These are phyloP conservation scores for Linepithema humile DNA, from an alignment of 1,140 invertebrate species.

Conservation along the genomic window DNA sequence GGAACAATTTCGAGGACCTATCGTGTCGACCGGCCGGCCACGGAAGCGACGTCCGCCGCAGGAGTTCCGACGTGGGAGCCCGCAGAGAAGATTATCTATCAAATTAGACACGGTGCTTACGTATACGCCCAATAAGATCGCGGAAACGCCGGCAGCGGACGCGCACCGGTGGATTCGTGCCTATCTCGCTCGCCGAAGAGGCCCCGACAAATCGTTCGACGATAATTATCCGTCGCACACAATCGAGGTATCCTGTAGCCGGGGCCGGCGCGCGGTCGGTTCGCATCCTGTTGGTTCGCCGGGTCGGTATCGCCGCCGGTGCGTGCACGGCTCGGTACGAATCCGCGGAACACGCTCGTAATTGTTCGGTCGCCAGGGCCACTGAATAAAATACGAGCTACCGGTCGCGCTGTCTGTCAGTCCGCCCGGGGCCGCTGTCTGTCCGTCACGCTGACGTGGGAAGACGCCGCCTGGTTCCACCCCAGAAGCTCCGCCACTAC, in stretches of 20 bases:
- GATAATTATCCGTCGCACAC: conserved; percentile 78
- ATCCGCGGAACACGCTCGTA: conserved; percentile 73
- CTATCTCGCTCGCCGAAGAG: conserved; percentile 68
- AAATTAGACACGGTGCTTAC: conserved; percentile 43
- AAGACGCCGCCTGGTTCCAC: conserved; percentile 83
- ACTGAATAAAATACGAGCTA: conserved; percentile 85
- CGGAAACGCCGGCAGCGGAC: conserved; percentile 59
- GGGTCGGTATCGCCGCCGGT: conserved; percentile 39
- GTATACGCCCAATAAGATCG: conserved; percentile 42
- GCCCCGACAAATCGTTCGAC: conserved; percentile 70
- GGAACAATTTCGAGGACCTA: conserved; percentile 25
- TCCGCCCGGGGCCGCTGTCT: conserved; percentile 80
- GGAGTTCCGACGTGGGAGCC: conserved; percentile 27
- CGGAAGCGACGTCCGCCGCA: conserved; percentile 27
- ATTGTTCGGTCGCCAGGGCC: conserved; percentile 83
- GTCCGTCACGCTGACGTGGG: conserved; percentile 84
- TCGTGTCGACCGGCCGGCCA: conserved; percentile 7
- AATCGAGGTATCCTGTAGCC: conserved; percentile 76
- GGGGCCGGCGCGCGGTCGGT: conserved; percentile 21
- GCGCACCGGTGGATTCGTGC: conserved; percentile 76
- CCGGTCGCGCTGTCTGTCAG: conserved; percentile 82
- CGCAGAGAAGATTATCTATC: conserved; percentile 39
- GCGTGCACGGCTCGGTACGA: conserved; percentile 51
- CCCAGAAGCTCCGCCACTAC: conserved; percentile 76
- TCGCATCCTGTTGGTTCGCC: conserved; percentile 65